phyloP scores from a whole-genome alignment of 2,888 invertebrate genomes.

The Plemyria rubiginata region DNA sequence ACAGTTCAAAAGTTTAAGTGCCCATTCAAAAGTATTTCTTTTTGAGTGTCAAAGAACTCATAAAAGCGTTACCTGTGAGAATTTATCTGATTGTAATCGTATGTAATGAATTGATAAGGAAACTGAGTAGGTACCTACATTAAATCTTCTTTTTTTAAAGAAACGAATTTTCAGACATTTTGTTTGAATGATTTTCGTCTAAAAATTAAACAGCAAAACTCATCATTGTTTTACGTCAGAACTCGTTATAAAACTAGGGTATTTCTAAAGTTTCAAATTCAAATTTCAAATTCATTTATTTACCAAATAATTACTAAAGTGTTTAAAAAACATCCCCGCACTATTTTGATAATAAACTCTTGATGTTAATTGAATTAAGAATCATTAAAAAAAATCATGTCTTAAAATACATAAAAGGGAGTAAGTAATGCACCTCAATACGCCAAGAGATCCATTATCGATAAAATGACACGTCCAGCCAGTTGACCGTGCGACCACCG shows the following conservation, averaged over 20 bases:
- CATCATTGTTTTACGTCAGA: too few species aligned
- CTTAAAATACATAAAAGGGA: too few species aligned
- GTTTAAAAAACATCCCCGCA: too few species aligned
- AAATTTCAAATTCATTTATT: too few species aligned
- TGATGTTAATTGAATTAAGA: too few species aligned
- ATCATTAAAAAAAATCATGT: too few species aligned
- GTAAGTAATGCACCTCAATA: not conserved
- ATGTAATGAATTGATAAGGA: slow-evolving; percentile 28
- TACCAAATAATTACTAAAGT: not conserved
- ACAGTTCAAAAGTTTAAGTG: slow-evolving; percentile 45
- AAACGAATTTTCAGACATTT: too few species aligned
- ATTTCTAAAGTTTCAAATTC: too few species aligned
- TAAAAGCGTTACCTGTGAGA: slow-evolving; percentile 42
- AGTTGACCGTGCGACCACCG: slow-evolving; percentile 24
- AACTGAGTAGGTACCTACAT: slow-evolving; percentile 15
- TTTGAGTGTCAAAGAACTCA: slow-evolving; percentile 44
- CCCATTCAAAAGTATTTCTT: slow-evolving; percentile 43
- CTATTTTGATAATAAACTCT: too few species aligned
- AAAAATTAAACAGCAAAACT: too few species aligned
- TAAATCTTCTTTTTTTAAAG: not conserved
- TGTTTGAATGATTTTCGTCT: too few species aligned
- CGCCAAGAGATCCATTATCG: not conserved
- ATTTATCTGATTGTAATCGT: slow-evolving; percentile 39
- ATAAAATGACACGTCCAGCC: slow-evolving; percentile 6
- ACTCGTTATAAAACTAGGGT: too few species aligned